Evolutionary conservation across 2,888 invertebrate species (phyloP), one percentile per base, ranked within the genome.

Genomic region (Helicoverpa assulta): DNA sequence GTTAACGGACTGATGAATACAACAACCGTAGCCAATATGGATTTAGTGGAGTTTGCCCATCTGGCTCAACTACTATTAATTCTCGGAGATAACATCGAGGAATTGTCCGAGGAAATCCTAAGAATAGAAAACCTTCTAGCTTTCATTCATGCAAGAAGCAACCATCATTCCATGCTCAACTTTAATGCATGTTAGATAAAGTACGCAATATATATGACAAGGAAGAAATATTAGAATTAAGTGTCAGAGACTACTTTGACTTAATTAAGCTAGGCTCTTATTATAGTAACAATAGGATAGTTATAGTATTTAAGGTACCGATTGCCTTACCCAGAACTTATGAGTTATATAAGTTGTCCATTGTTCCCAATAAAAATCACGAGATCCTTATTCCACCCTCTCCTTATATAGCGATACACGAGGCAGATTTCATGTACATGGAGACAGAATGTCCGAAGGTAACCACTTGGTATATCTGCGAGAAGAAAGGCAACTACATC

Each of bases 161-260:
- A 53, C 0, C 63, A 66, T 50, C 62, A 73, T 64, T 61, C 68
- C 14, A 69, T 74, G 43, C 14, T 78, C 21, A 67, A 51, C 37
- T 55, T 66, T 54, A 29, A 68, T 8, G 16, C 50, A 81, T 82
- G 65, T 43, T 80, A 50, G 26, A 7, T 55, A 73, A 70, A 53
- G 6, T 81, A 16, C 55, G 16, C 26, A 58, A 1, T 16, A 12
- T 80, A n/a, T 80, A 81, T 67, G 19, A 47, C 12, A 72, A 54
- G 7, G 73, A 81, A 2, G n/a, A 71, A 66, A 26, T 79, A 16
- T 19, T 79, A 65, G 55, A 76, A 16, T 18, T 76, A 55, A 60
- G 66, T 33, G 1, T 78, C 37, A 74, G 82, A 62, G 78, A 52
- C 8, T 60, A 52, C 51, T 52, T 51, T 16, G 60, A 60, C 18